phyloP scores from a whole-genome alignment of 2,888 invertebrate genomes.

The Eupeodes luniger region DNA sequence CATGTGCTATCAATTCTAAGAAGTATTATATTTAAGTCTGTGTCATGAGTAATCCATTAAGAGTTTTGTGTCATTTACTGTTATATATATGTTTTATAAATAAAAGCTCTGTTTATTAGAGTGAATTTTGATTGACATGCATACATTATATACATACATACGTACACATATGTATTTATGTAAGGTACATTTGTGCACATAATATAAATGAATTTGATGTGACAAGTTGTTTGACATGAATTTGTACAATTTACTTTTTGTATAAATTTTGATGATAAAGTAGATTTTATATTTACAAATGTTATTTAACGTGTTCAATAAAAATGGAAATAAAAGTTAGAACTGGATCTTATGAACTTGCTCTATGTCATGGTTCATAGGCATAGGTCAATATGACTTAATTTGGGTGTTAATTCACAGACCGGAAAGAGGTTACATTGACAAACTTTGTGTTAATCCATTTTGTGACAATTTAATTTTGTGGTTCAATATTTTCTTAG shows the following conservation, averaged over 20 bases:
- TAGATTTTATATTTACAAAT: not conserved
- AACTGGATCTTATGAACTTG: no score
- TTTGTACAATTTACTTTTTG: not conserved
- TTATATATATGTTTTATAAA: not conserved
- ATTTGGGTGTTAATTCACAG: no score
- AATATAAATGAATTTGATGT: slow-evolving; percentile 3
- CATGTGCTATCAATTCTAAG: not conserved
- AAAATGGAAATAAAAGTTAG: no score
- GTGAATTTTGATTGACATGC: slow-evolving; percentile 15
- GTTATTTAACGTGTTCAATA: no score
- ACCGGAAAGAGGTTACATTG: no score
- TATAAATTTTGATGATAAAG: not conserved
- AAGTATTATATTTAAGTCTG: not conserved
- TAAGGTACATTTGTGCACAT: not conserved
- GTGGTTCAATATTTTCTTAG: no score
- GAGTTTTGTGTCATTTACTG: slow-evolving; percentile 12
- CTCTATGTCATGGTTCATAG: no score
- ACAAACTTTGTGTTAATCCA: no score
- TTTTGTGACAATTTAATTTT: no score
- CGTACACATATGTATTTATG: not conserved
- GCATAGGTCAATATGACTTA: no score
- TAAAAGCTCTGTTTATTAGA: not conserved
- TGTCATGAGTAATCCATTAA: slow-evolving; percentile 6
- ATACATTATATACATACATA: not conserved
- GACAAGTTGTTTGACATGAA: not conserved